Evolutionary conservation across 1,140 invertebrate species (phyloP).

Genomic region (Scaptomyza graminum): DNA sequence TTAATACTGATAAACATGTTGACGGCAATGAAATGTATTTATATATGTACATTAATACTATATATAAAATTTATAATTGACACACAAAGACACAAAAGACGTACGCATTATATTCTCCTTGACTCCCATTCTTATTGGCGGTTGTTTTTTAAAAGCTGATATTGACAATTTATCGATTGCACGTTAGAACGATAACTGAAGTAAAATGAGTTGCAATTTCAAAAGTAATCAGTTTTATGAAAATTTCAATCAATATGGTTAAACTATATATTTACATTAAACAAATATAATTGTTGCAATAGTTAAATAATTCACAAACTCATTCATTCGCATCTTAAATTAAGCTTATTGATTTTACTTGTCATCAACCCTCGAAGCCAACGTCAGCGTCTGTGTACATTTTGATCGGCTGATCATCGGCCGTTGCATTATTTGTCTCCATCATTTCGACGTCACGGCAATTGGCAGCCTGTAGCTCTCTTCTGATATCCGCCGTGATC

Average conservation of each 20-base stretch:
- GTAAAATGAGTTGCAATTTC: neutral
- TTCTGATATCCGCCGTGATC: constrained; percentile 93
- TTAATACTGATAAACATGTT: constrained; percentile 69
- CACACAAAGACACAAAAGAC: no score
- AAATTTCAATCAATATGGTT: neutral
- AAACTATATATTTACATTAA: constrained; percentile 47
- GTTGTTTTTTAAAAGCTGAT: no score
- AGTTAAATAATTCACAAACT: constrained; percentile 48
- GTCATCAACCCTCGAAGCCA: constrained; percentile 54
- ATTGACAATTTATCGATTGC: neutral
- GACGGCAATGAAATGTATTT: constrained; percentile 15
- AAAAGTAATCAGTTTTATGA: neutral
- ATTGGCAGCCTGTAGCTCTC: constrained; percentile 92
- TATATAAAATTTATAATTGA: neutral
- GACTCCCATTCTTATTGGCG: no score
- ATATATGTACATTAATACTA: constrained; percentile 4
- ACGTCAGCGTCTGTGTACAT: constrained; percentile 81
- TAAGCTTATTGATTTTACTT: neutral
- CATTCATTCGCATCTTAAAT: constrained; percentile 1
- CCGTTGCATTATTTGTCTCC: constrained; percentile 67
- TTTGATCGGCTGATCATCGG: constrained; percentile 50
- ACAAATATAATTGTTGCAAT: constrained; percentile 17
- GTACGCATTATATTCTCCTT: no score
- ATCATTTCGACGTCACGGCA: constrained; percentile 90
- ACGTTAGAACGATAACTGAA: neutral